Evolutionary conservation across 1,140 invertebrate genomes (phyloP).

Genomic region (Eupeodes corollae): DNA sequence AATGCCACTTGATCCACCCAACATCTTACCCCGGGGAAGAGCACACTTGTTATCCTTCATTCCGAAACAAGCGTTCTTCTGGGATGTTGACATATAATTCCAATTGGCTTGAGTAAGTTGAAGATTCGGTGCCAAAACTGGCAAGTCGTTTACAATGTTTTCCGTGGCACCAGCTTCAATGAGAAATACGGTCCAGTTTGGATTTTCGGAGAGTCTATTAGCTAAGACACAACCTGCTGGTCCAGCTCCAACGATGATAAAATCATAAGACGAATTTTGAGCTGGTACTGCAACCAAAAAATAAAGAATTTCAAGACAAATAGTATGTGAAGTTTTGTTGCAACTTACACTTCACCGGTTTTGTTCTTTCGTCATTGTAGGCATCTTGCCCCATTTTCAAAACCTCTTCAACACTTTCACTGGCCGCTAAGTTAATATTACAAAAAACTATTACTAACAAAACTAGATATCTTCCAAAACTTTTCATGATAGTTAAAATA

Average conservation of each 20-base stretch:
- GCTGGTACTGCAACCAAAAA: too few relatives aligned
- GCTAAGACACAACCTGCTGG: slow-evolving; percentile 64
- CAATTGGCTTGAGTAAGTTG: slow-evolving; percentile 57
- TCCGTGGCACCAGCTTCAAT: slow-evolving; percentile 71
- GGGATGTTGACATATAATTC: slow-evolving; percentile 78
- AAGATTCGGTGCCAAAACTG: slow-evolving; percentile 43
- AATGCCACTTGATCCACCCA: slow-evolving; percentile 77
- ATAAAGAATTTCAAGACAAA: too few relatives aligned
- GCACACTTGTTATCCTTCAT: slow-evolving; percentile 60
- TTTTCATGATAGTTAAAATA: too few relatives aligned
- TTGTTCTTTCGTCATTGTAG: too few relatives aligned
- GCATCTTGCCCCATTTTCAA: too few relatives aligned
- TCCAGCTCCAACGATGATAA: slow-evolving; percentile 74
- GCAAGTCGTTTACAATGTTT: slow-evolving; percentile 51
- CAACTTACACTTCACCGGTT: too few relatives aligned
- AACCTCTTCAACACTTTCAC: too few relatives aligned
- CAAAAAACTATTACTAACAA: too few relatives aligned
- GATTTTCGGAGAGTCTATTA: slow-evolving; percentile 67
- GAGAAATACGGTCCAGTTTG: slow-evolving; percentile 63
- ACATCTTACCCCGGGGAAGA: slow-evolving; percentile 67
- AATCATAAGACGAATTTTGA: slow-evolving; percentile 40
- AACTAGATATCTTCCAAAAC: too few relatives aligned
- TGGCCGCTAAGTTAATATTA: too few relatives aligned
- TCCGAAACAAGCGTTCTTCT: slow-evolving; percentile 59
- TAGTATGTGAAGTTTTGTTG: too few relatives aligned